Evolutionary conservation across 2,888 invertebrate genomes (phyloP).

Genomic region (Dermolepida albohirtum): DNA sequence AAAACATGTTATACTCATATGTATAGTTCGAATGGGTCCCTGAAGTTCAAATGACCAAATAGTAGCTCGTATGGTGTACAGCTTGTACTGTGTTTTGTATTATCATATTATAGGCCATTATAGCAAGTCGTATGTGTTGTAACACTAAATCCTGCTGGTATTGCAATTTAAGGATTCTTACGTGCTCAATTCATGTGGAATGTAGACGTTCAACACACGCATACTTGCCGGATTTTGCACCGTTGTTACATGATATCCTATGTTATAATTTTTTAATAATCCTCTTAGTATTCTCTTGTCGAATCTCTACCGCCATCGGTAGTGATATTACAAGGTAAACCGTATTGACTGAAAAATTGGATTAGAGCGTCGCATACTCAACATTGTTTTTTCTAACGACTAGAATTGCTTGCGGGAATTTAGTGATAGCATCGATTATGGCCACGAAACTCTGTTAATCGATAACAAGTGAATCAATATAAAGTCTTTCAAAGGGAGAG

Average conservation of each 20-base stretch:
- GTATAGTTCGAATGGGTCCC: slow-evolving; percentile 27
- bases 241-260: slow-evolving; percentile 22
- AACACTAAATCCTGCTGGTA: neutral
- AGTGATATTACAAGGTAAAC: slow-evolving; percentile 39
- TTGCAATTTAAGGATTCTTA: slow-evolving; percentile 22
- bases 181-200: slow-evolving; percentile 34
- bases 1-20: slow-evolving; percentile 20
- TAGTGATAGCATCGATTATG: slow-evolving; percentile 43
- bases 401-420: slow-evolving; percentile 39
- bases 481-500: too few species aligned
- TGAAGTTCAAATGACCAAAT: slow-evolving; percentile 8
- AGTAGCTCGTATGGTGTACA: slow-evolving; percentile 26
- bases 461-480: slow-evolving; percentile 41
- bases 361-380: slow-evolving; percentile 28
- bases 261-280: slow-evolving; percentile 41
- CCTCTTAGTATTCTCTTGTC: slow-evolving; percentile 34
- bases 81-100: slow-evolving; percentile 18
- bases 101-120: slow-evolving; percentile 29
- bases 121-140: neutral
- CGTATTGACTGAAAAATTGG: slow-evolving; percentile 41
- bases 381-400: slow-evolving; percentile 22
- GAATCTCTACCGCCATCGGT: slow-evolving; percentile 42
- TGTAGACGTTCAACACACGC: slow-evolving; percentile 36
- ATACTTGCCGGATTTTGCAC: slow-evolving; percentile 18
- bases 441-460: slow-evolving; percentile 37